These are phyloP conservation scores for Meta bourneti DNA, from an alignment of 2,888 invertebrate genomes.

Conservation along the genomic window DNA sequence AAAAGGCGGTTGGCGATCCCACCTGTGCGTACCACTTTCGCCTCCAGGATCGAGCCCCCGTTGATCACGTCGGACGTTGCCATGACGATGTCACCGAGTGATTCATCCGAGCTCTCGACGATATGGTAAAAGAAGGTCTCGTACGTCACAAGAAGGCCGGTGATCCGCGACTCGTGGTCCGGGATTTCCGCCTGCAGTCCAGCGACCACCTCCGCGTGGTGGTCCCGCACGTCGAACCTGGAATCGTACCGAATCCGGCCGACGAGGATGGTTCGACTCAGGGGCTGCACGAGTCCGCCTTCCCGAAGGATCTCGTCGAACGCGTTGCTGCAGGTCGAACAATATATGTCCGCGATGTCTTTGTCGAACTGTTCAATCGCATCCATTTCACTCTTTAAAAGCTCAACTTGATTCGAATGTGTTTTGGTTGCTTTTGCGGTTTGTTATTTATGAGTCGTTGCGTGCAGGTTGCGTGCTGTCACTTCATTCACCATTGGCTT, in stretches of 20 bases:
- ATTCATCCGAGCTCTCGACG: constrained; percentile 45
- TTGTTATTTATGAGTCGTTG: no score
- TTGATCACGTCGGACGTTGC: background rate
- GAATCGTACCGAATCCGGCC: constrained; percentile 29
- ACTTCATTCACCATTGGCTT: background rate
- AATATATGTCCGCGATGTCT: constrained; percentile 19
- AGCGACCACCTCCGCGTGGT: background rate
- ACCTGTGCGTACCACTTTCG: constrained; percentile 36
- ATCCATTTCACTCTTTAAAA: no score
- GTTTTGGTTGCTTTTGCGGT: no score
- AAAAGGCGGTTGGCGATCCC: constrained; percentile 22
- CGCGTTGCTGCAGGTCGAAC: constrained; percentile 50
- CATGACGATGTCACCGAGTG: constrained; percentile 8
- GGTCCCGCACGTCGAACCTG: background rate
- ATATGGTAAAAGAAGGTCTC: constrained; percentile 57
- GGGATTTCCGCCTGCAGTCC: constrained; percentile 16
- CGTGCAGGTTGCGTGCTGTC: background rate
- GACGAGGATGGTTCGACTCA: constrained; percentile 40
- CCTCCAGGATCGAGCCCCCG: background rate
- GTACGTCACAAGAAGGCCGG: constrained; percentile 48
- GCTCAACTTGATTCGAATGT: no score
- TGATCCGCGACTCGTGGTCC: constrained; percentile 13
- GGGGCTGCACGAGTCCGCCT: constrained; percentile 20
- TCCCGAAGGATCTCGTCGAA: constrained; percentile 27
- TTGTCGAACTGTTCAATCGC: background rate